Evolutionary conservation across 1,140 invertebrate genomes (phyloP), one percentile per base, ranked within the genome.

Genomic region (Copidosoma floridanum): DNA sequence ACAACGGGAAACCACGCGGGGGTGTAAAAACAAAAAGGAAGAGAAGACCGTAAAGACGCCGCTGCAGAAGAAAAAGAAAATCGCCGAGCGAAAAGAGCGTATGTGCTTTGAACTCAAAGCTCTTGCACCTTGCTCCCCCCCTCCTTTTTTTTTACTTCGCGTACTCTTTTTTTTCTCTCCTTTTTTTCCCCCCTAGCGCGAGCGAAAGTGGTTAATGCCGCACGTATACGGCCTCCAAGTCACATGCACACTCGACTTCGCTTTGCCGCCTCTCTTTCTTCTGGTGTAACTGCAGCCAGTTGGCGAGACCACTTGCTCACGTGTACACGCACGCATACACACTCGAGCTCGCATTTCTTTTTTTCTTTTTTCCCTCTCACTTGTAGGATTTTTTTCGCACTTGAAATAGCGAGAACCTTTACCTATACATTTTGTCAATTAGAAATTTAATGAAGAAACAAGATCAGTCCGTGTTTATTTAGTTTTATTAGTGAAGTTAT

Each of bases 171-270:
- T 35, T 32, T 32, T 58, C 51, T 12, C 37, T 55, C 24, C 20
- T 26, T 48, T 40, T 21, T 27, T 43, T 57, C 24, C 21, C 46
- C 32, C 3, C 23, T 43, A 29, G 40, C 51, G 43, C 37, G 43
- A 24, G 56, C 44, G 48, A 54, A 61, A 54, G 58, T 52, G 43
- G 35, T 61, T 54, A 54, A 54, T 61, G 58, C 58, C 50, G 37
- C 50, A 48, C 58, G 51, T 50, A 61, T n/a, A n/a, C n/a, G n/a
- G n/a, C n/a, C n/a, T n/a, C n/a, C 32, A 29, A 48, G 23, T 40
- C 43, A 51, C 47, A 52, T 48, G 37, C 48, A 59, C 27, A 59
- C 48, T 59, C 48, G 57, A 44, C 47, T 57, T 52, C 38, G 57
- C 48, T 44, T 52, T 21, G 21, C 29, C 48, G 24, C 57, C 29